Base-by-base conservation (phyloP, 2,113 vertebrate species). In the Ptyas mucosa region DNA sequence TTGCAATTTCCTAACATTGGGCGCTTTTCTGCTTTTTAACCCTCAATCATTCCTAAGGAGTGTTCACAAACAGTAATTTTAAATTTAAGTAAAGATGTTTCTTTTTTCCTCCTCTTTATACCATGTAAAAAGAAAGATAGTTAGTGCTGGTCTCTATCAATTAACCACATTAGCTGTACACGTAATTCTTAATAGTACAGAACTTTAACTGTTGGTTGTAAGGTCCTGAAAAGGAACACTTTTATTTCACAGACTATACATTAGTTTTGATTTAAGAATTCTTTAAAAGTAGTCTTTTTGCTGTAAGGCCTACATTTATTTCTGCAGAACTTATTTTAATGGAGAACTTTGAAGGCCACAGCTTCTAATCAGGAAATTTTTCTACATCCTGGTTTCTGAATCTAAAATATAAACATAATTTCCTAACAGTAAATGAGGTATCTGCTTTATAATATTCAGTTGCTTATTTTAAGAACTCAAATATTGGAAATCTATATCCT, bases 1-100 rank as follows among this genome's bases (percentile, higher is more conserved):
- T 98, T 98, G 98, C 98, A 98, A 98, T 98, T 98, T 98, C 97
- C 98, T 98, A 98, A 98, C 98, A 98, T 97, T 97, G 98, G 97
- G 98, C 97, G 97, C 97, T 97, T 98, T 98, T 97, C 97, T 98
- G 96, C 96, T 97, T 98, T 98, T 98, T 98, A 98, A 98, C 97
- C 97, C 98, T 98, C 96, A 97, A 97, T 98, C 98, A 98, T 98
- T 98, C 98, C 97, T 97, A 97, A 97, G 96, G 95, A 98, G 97
- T 97, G 97, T 98, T 98, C 98, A 98, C 98, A 98, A 98, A 98
- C 98, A 98, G 96, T 97, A 98, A 97, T 97, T 98, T 98, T 97
- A 97, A 98, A 95, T 97, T 98, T 97, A 98, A 96, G 96, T 96
- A 98, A 97, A 98, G 97, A 98, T 97, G 96, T 97, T 97, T 97